Base-by-base conservation (phyloP, 2,113 vertebrate genomes). In the Paradisaea rubra region DNA sequence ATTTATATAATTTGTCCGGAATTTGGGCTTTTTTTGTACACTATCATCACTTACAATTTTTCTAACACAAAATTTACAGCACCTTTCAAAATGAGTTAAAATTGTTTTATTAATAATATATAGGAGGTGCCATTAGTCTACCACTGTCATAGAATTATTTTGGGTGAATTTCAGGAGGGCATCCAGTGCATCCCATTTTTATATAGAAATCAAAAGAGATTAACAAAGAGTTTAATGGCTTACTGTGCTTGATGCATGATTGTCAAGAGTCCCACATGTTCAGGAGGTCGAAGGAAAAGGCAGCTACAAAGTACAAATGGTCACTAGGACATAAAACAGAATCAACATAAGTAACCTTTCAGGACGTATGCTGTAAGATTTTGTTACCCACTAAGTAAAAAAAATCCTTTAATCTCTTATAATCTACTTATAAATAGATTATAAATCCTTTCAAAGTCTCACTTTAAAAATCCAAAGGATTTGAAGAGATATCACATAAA, bases 391-490 rank as follows among this genome's bases (percentile, higher is more conserved):
- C 13, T 50, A n/a, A 65, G 31, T 59, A 47, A 81, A 81, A 85
- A 56, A 60, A 69, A 9, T 49, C 3, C 30, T 52, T 64, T 84
- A 79, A 91, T 84, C 70, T 68, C 53, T 81, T 41, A 52, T 71
- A 72, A 84, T 71, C 65, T 81, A 24, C 72, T 91, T 84, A 76
- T 45, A 71, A 72, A 60, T 41, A 84, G 20, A 87, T 69, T 77
- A 52, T 60, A 69, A 86, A 69, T 69, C 33, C 35, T 78, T 81
- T 50, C 15, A 89, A 91, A 68, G 21, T 61, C 49, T 84, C 49
- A 61, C 41, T 54, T 91, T 53, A 69, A 91, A 94, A 94, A 81
- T 53, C 28, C n/a, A 16, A 44, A 61, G 21, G 37, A 76, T 82
- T 79, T 83, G 60, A 79, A 92, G 21, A 82, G 6, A 10, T 19